Evolutionary conservation across 2,797 vertebrate genomes (phyloP).

Genomic region (Columba guinea): DNA sequence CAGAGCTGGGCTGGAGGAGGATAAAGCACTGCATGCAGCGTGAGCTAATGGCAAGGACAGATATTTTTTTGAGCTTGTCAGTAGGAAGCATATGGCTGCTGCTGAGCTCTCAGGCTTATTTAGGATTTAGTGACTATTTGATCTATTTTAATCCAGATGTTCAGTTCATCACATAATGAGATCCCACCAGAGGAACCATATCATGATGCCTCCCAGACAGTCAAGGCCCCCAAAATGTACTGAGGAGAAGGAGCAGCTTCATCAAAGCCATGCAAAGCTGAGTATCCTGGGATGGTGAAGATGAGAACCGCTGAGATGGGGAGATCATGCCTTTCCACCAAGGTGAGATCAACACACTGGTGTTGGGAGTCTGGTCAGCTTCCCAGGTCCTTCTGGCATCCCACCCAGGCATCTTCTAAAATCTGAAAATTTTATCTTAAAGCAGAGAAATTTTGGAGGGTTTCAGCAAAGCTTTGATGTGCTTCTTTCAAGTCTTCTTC

Average conservation of each 20-base stretch:
- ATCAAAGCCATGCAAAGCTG: not conserved
- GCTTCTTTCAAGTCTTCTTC: not conserved
- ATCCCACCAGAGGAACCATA: slow-evolving; percentile 26
- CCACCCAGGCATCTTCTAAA: not conserved
- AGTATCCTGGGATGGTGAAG: not conserved
- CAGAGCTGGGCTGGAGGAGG: not conserved
- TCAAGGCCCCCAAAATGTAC: not conserved
- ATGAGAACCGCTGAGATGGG: not conserved
- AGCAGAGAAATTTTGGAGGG: not conserved
- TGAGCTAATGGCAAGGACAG: slow-evolving; percentile 49
- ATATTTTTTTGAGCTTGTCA: slow-evolving; percentile 7
- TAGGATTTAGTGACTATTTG: slow-evolving; percentile 65
- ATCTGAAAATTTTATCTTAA: not conserved
- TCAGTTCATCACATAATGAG: slow-evolving; percentile 60
- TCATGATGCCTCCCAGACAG: not conserved
- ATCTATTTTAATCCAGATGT: slow-evolving; percentile 68
- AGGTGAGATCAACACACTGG: rapidly evolving
- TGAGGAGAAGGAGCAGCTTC: not conserved
- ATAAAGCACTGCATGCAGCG: not conserved
- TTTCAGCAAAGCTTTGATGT: not conserved
- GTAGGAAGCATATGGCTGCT: slow-evolving; percentile 59
- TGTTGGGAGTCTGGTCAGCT: not conserved
- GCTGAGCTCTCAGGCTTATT: slow-evolving; percentile 58
- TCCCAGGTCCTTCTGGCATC: not conserved
- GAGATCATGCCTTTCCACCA: not conserved